Evolutionary conservation across 2,113 vertebrate genomes (phyloP).

Genomic region (Noturus placidus): DNA sequence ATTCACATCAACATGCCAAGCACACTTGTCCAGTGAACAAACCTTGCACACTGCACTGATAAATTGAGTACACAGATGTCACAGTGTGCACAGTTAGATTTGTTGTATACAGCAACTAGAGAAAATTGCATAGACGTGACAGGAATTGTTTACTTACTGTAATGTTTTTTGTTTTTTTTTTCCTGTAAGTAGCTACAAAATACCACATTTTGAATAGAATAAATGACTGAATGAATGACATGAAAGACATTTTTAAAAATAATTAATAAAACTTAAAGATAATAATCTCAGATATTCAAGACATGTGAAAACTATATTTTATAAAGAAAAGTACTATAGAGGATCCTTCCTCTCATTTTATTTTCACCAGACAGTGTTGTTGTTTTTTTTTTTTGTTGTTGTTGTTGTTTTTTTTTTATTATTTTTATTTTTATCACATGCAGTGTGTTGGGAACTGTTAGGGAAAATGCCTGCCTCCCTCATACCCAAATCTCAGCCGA

Average conservation of each 20-base stretch:
- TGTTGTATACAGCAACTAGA: not conserved
- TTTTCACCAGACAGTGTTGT: not conserved
- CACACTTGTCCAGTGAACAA: constrained; percentile 1
- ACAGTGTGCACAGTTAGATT: not conserved
- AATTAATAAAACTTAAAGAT: not conserved
- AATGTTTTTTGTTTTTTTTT: not conserved
- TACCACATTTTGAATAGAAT: not conserved
- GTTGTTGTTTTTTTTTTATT: no score
- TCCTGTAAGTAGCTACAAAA: not conserved
- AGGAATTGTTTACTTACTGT: not conserved
- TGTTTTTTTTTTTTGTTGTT: no score
- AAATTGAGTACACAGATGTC: constrained; percentile 19
- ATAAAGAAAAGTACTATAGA: not conserved
- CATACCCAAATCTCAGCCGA: not conserved
- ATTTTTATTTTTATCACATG: not conserved
- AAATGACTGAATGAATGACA: not conserved
- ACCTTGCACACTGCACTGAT: not conserved
- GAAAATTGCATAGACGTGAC: constrained; percentile 12
- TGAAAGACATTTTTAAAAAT: not conserved
- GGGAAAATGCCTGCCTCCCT: not conserved
- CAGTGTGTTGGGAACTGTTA: not conserved
- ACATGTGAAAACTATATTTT: not conserved
- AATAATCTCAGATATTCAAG: not conserved
- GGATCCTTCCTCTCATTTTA: not conserved
- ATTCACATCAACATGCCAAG: constrained; percentile 1